These are phyloP conservation scores for Argentina silus DNA, from an alignment of 2,797 vertebrate genomes.

Conservation along the genomic window DNA sequence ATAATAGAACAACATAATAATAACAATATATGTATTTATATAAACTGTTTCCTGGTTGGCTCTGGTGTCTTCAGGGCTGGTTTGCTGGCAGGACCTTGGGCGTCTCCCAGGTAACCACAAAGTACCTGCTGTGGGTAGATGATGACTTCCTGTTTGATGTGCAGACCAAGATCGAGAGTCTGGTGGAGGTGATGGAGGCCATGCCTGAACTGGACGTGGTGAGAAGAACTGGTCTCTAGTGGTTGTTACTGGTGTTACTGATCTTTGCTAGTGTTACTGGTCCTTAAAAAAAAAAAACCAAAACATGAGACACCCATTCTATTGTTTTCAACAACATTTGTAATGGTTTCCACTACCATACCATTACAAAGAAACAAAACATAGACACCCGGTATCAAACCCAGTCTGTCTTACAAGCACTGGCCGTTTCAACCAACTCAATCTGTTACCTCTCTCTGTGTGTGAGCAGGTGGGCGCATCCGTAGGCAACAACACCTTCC, in stretches of 20 bases:
- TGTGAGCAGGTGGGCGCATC: conserved; percentile 71
- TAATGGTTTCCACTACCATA: too few relatives aligned
- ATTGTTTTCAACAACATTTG: background rate
- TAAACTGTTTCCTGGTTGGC: too few relatives aligned
- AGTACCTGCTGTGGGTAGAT: conserved; percentile 82
- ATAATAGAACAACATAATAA: too few relatives aligned
- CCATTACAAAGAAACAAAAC: too few relatives aligned
- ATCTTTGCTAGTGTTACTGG: too few relatives aligned
- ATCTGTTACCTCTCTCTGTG: background rate
- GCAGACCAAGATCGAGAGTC: conserved; percentile 72
- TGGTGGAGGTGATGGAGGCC: conserved; percentile 75
- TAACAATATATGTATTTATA: too few relatives aligned
- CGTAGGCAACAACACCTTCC: conserved; percentile 61
- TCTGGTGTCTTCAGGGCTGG: conserved; percentile 55
- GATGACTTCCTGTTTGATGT: conserved; percentile 77
- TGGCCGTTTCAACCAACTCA: background rate
- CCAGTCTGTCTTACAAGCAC: background rate
- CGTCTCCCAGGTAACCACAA: conserved; percentile 80
- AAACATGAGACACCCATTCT: too few relatives aligned
- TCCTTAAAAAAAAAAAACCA: too few relatives aligned
- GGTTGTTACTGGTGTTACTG: too few relatives aligned
- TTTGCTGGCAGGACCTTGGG: conserved; percentile 70
- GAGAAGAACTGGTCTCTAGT: too few relatives aligned
- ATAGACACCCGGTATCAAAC: too few relatives aligned
- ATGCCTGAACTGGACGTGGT: conserved; percentile 77